These are phyloP conservation scores for Fragum whitleyi DNA, from an alignment of 2,888 invertebrate species.

Conservation along the genomic window DNA sequence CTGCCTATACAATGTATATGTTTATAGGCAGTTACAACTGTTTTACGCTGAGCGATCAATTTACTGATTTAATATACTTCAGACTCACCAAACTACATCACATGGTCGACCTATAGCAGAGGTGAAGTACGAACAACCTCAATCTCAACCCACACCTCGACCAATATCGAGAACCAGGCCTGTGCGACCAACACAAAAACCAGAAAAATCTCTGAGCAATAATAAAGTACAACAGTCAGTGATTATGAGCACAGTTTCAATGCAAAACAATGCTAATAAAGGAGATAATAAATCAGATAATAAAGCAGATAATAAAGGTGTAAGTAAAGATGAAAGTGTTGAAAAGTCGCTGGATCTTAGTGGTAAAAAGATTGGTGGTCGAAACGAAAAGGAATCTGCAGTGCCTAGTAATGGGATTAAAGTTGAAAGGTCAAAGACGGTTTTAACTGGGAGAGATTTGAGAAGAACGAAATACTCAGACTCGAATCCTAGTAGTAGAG, in stretches of 20 bases:
- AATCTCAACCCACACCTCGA: constrained; percentile 15
- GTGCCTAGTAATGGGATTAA: constrained; percentile 28
- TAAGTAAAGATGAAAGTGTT: constrained; percentile 19
- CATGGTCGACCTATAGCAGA: constrained; percentile 51
- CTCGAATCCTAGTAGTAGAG: constrained; percentile 45
- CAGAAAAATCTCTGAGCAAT: constrained; percentile 22
- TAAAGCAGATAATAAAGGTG: constrained; percentile 21
- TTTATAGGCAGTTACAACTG: too few relatives aligned
- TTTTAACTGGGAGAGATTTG: constrained; percentile 38
- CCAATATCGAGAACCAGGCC: constrained; percentile 45
- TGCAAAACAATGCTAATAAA: constrained; percentile 54
- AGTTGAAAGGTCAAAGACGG: constrained; percentile 55
- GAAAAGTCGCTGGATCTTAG: constrained; percentile 30
- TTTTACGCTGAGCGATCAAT: too few relatives aligned
- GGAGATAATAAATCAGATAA: constrained; percentile 23
- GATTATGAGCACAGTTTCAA: constrained; percentile 55
- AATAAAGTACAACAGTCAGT: constrained; percentile 35
- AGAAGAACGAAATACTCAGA: constrained; percentile 60
- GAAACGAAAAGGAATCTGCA: constrained; percentile 39
- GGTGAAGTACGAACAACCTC: constrained; percentile 45
- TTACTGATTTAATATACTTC: neutral
- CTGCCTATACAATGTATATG: too few relatives aligned
- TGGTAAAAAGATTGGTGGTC: constrained; percentile 40
- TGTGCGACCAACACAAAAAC: constrained; percentile 20
- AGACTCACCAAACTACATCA: neutral